Conservation (phyloP, 2,797 vertebrate genomes). For the Molossus molossus region DNA sequence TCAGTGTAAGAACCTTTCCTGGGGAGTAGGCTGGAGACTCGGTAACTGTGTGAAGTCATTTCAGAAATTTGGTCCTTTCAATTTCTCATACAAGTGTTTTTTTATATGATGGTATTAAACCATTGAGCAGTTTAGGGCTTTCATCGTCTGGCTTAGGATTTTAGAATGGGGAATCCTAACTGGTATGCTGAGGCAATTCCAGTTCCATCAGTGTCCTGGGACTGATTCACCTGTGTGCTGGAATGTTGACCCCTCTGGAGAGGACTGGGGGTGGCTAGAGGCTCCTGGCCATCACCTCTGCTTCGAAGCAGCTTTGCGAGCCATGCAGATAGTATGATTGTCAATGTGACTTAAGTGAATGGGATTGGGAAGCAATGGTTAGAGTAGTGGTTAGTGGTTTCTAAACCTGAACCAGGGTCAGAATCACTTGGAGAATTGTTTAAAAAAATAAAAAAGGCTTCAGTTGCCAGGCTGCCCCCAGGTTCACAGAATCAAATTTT, state of each 20-base stretch:
- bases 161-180: not conserved
- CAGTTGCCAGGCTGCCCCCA: not conserved
- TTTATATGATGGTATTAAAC: not conserved
- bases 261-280: not conserved
- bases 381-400: not conserved
- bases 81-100: not conserved
- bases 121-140: not conserved
- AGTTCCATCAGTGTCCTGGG: not conserved
- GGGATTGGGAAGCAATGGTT: not conserved
- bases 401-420: not conserved
- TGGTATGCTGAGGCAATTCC: not conserved
- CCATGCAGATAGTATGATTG: not conserved
- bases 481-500: constrained; percentile 8
- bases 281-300: not conserved
- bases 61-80: not conserved
- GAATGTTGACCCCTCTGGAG: not conserved
- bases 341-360: not conserved
- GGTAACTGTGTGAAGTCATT: not conserved
- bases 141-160: not conserved
- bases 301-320: not conserved
- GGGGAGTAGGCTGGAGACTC: not conserved
- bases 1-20: not conserved
- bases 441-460: not conserved
- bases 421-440: not conserved
- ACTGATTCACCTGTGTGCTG: not conserved